Evolutionary conservation across 2,113 vertebrate species (phyloP).

Genomic region (Amblyornis subalaris): DNA sequence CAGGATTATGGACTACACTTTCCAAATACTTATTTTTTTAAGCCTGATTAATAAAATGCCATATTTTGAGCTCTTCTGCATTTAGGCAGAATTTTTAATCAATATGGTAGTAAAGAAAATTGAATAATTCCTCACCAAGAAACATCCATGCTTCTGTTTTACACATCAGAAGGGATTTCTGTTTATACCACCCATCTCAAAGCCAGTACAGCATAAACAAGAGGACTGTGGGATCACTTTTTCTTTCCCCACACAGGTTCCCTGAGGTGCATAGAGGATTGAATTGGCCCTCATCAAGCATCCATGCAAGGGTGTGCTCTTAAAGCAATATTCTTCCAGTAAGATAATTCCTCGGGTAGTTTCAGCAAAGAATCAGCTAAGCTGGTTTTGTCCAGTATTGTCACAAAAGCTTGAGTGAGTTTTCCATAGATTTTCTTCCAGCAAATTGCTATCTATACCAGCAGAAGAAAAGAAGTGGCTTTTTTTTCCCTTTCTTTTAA

Average conservation of each 20-base stretch:
- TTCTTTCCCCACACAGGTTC: not conserved
- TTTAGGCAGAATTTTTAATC: not conserved
- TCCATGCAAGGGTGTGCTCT: not conserved
- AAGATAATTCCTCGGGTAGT: not conserved
- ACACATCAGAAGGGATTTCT: not conserved
- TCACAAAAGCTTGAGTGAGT: not conserved
- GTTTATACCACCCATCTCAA: not conserved
- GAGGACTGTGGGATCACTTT: not conserved
- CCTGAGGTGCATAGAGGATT: not conserved
- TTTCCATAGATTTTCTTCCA: not conserved
- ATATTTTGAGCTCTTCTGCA: not conserved
- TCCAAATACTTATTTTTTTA: not conserved
- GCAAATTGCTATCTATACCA: not conserved
- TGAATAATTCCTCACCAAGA: not conserved
- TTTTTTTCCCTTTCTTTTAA: not conserved
- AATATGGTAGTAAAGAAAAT: not conserved
- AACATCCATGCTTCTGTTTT: not conserved
- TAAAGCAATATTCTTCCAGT: not conserved
- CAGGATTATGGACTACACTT: not conserved
- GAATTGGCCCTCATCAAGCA: not conserved
- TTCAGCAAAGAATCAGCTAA: not conserved
- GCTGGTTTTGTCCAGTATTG: not conserved
- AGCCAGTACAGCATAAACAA: not conserved
- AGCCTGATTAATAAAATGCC: not conserved
- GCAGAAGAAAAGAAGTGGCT: not conserved